A percentile compares a stretch with the other conserved stretches of the same genome.
phyloP scores from a whole-genome alignment of 1,140 invertebrate genomes.

The Drosophila nannoptera region DNA sequence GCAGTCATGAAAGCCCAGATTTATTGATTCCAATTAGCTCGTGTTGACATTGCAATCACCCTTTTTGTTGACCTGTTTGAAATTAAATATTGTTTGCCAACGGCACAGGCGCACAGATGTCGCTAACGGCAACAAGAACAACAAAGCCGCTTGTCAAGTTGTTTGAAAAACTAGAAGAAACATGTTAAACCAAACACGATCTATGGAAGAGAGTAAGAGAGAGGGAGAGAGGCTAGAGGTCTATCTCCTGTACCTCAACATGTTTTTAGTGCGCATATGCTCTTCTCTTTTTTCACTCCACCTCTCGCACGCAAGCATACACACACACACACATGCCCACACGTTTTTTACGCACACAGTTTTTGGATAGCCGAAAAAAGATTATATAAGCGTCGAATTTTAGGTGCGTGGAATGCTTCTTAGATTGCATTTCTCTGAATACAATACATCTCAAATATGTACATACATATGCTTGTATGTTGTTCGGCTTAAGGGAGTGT shows the following conservation, averaged over 20 bases:
- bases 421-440: too few relatives aligned
- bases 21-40: neutral
- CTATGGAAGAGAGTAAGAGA: neutral
- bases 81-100: constrained; percentile 69
- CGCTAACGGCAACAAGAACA: constrained; percentile 3
- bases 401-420: constrained; percentile 15
- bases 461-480: constrained; percentile 9
- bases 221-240: neutral
- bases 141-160: constrained; percentile 25
- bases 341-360: constrained; percentile 28
- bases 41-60: neutral
- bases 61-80: constrained; percentile 35
- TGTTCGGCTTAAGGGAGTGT: neutral
- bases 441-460: neutral
- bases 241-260: constrained; percentile 25
- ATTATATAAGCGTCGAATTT: constrained; percentile 46
- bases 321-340: constrained; percentile 7
- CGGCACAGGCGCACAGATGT: constrained; percentile 55
- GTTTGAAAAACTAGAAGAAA: constrained; percentile 37
- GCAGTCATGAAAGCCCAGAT: too few relatives aligned
- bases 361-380: constrained; percentile 47
- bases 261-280: constrained; percentile 24
- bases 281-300: constrained; percentile 4
- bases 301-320: constrained; percentile 14
- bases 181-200: neutral